Conservation (phyloP, 2,888 invertebrate genomes). For the Plutella xylostella region DNA sequence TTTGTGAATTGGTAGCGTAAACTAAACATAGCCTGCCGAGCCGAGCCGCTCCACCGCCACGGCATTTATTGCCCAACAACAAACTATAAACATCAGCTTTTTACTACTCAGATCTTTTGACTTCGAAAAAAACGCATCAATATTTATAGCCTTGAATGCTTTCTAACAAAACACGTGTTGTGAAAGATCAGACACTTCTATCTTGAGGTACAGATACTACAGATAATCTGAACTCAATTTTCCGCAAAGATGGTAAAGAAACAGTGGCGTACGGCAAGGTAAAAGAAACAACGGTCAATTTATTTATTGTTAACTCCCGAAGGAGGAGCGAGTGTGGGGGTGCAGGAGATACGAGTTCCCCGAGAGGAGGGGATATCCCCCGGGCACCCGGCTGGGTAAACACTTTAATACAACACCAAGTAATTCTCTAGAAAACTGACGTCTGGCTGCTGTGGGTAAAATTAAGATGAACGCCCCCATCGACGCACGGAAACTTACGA, state of each 20-base stretch:
- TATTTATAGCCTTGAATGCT: too few species aligned
- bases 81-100: background rate
- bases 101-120: background rate
- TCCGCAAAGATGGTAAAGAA: too few species aligned
- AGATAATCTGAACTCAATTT: too few species aligned
- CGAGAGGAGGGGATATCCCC: constrained; percentile 21
- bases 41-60: background rate
- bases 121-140: too few species aligned
- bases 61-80: background rate
- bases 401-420: constrained; percentile 36
- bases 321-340: constrained; percentile 25
- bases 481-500: background rate
- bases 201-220: too few species aligned
- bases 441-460: constrained; percentile 25
- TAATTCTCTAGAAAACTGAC: too few species aligned
- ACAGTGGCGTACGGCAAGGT: background rate
- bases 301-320: constrained; percentile 29
- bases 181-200: too few species aligned
- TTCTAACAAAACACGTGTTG: too few species aligned
- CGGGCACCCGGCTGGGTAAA: constrained; percentile 28
- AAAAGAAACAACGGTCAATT: constrained; percentile 23
- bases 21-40: too few species aligned
- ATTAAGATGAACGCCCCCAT: constrained; percentile 23
- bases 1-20: too few species aligned
- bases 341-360: constrained; percentile 16